A percentile compares a stretch with the other conserved stretches of the same genome.
phyloP scores from a whole-genome alignment of 2,797 vertebrate species.

The Alauda arvensis region DNA sequence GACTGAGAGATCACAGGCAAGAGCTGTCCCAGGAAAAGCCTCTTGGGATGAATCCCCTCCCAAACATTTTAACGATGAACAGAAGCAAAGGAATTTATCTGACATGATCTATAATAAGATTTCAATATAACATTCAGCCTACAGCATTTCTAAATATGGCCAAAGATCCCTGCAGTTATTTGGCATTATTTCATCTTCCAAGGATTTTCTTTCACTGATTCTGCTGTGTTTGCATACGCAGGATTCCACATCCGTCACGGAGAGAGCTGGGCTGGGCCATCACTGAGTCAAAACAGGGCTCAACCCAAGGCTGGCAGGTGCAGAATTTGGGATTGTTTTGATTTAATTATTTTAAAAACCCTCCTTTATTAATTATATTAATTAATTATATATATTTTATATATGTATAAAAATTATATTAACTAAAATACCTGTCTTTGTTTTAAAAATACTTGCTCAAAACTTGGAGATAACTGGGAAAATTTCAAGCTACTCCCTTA shows the following conservation, averaged over 20 bases:
- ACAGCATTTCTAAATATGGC: constrained; percentile 63
- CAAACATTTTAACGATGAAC: constrained; percentile 34
- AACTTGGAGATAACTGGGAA: background rate
- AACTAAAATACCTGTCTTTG: no score
- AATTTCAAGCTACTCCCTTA: fast-evolving
- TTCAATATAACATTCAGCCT: constrained; percentile 57
- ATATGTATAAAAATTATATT: no score
- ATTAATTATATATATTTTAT: no score
- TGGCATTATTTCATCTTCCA: constrained; percentile 55
- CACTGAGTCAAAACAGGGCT: background rate
- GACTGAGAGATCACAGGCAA: constrained; percentile 38
- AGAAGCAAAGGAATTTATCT: constrained; percentile 56
- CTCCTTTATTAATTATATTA: no score
- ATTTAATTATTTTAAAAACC: background rate
- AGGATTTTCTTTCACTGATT: constrained; percentile 50
- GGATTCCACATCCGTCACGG: constrained; percentile 4
- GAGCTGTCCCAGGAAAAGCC: constrained; percentile 45
- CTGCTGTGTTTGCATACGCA: constrained; percentile 32
- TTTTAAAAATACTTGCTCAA: background rate
- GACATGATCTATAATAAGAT: constrained; percentile 52
- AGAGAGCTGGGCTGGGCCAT: background rate
- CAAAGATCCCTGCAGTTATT: constrained; percentile 55
- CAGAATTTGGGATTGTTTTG: background rate
- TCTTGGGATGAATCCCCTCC: constrained; percentile 48
- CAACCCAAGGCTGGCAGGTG: background rate